Conservation (phyloP, 2,113 vertebrate species). For the Eulacestoma nigropectus region DNA sequence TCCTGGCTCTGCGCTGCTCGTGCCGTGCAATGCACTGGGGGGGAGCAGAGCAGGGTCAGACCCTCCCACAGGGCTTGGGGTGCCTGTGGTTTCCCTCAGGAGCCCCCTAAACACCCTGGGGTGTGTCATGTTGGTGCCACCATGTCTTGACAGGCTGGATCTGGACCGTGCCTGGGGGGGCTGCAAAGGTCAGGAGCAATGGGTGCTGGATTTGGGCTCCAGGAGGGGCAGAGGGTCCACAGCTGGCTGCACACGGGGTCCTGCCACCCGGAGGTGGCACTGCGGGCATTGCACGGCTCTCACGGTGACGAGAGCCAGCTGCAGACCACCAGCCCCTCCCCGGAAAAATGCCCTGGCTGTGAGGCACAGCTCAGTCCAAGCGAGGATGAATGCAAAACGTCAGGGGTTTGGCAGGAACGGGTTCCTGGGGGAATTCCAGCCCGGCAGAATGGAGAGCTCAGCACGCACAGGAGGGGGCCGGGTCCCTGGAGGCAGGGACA, state of each 20-base stretch:
- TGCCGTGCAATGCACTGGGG: background rate
- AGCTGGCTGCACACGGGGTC: background rate
- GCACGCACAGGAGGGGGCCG: fast-evolving
- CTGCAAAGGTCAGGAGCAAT: background rate
- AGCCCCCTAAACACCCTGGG: background rate
- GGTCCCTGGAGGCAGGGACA: background rate
- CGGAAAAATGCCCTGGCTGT: background rate
- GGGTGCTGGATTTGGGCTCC: background rate
- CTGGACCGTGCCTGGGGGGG: background rate
- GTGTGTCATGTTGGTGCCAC: background rate
- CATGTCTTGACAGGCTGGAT: background rate
- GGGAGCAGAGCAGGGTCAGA: background rate
- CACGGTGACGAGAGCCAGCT: background rate
- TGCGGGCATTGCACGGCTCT: fast-evolving
- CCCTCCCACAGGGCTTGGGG: background rate
- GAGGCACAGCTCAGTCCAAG: background rate
- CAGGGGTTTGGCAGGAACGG: background rate
- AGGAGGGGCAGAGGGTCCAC: background rate
- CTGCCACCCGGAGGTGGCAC: background rate
- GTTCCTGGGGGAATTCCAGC: background rate
- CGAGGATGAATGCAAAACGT: fast-evolving
- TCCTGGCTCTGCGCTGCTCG: background rate
- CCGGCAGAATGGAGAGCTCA: background rate
- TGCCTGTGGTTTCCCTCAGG: background rate
- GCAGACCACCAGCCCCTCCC: background rate